Percentiles rank a stretch among this genome's conserved stretches.
Evolutionary conservation across 2,888 invertebrate species (phyloP).

Genomic region (Campaea margaritaria): DNA sequence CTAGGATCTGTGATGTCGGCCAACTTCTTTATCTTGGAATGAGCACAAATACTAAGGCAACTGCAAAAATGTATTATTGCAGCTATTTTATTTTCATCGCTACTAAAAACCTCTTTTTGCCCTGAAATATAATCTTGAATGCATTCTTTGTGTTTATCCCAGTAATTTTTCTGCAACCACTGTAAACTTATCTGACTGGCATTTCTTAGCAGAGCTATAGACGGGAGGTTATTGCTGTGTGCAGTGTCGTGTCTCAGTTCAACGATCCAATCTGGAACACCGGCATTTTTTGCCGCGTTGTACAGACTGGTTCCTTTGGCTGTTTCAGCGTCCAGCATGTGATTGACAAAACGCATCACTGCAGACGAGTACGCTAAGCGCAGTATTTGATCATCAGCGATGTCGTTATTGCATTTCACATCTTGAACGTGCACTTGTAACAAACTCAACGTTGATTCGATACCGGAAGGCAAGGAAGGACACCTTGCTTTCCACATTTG

Average conservation of each 20-base stretch:
- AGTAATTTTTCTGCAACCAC: slow-evolving; percentile 89
- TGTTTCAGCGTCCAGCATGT: slow-evolving; percentile 84
- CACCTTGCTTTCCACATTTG: slow-evolving; percentile 85
- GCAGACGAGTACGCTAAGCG: slow-evolving; percentile 86
- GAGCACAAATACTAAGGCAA: slow-evolving; percentile 71
- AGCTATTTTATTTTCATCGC: slow-evolving; percentile 61
- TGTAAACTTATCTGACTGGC: slow-evolving; percentile 86
- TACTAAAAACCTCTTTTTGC: slow-evolving; percentile 49
- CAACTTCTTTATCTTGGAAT: slow-evolving; percentile 70
- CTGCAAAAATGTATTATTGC: slow-evolving; percentile 69
- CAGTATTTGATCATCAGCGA: slow-evolving; percentile 73
- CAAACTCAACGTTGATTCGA: slow-evolving; percentile 86
- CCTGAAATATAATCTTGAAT: slow-evolving; percentile 76
- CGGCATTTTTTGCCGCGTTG: slow-evolving; percentile 86
- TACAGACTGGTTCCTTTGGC: slow-evolving; percentile 82
- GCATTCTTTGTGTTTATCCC: slow-evolving; percentile 83
- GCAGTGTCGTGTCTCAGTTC: slow-evolving; percentile 91
- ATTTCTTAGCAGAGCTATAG: slow-evolving; percentile 86
- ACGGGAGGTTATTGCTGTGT: slow-evolving; percentile 89
- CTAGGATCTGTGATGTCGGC: slow-evolving; percentile 64
- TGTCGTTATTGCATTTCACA: slow-evolving; percentile 49
- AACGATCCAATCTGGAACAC: slow-evolving; percentile 92
- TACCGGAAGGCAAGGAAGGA: slow-evolving; percentile 84
- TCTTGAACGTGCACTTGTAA: slow-evolving; percentile 81
- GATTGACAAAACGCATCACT: slow-evolving; percentile 88